Conservation (phyloP, 2,113 vertebrate genomes). For the Myiopsitta monachus region DNA sequence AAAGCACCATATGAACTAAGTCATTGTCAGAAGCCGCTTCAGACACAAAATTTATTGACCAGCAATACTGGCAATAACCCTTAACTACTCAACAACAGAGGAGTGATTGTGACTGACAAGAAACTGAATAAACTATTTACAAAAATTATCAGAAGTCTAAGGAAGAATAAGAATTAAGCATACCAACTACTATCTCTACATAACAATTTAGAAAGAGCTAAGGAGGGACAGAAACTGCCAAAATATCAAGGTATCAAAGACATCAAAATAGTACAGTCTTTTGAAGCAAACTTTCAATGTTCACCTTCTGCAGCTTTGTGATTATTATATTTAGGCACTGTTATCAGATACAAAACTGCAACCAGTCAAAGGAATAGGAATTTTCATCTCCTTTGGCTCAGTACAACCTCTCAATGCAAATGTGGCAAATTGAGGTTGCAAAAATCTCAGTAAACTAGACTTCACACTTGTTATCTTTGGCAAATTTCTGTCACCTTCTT, state of each 20-base stretch:
- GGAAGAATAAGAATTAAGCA: too few relatives aligned
- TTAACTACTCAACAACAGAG: too few relatives aligned
- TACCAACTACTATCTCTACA: too few relatives aligned
- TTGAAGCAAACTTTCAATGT: background rate
- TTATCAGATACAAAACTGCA: background rate
- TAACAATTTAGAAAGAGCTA: too few relatives aligned
- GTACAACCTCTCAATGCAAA: background rate
- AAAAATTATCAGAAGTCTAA: too few relatives aligned
- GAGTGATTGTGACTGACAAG: too few relatives aligned
- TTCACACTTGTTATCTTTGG: background rate
- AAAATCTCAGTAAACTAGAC: background rate
- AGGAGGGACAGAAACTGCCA: fast-evolving
- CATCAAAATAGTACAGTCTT: background rate
- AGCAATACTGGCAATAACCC: too few relatives aligned
- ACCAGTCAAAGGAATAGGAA: background rate
- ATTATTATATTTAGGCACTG: background rate
- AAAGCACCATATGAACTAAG: background rate
- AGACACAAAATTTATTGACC: too few relatives aligned
- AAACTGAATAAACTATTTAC: too few relatives aligned
- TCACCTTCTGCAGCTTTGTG: background rate
- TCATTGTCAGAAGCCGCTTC: background rate
- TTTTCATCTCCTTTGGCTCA: background rate
- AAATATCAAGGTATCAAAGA: fast-evolving
- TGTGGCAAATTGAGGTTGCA: background rate
- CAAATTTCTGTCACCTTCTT: background rate